Base-by-base conservation (phyloP, 2,797 vertebrate species). In the Intellagama lesueurii region DNA sequence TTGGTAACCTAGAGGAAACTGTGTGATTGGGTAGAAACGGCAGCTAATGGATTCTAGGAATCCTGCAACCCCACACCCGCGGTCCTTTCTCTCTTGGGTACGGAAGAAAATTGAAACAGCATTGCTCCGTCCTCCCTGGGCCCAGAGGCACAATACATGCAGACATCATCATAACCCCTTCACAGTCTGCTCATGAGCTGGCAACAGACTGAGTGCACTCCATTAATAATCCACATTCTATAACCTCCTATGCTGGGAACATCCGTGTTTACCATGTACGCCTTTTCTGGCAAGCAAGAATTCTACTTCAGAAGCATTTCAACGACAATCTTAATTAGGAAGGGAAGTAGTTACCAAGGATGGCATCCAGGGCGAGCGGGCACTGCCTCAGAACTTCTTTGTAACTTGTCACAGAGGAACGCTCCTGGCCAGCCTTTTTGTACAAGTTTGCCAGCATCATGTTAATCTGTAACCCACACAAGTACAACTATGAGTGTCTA, bases 401-500 rank as follows among this genome's bases (percentile, higher is more conserved):
- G 96, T 99, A 99, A 96, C 99, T 99, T 0, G 99, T 99, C 89
- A 99, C 99, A 0, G 99, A 99, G 11, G 99, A 99, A 6, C 99
- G 98, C 72, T 99, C 99, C 95, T 99, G 99, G 64, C 99, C 99
- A 0, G 99, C 98, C 88, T 99, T 99, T 96, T 98, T 98, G 96
- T 99, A 99, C 9, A 99, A 96, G 91, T 99, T 99, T 47, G 99
- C 99, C 91, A 99, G 91, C 99, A 99, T 99, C 99, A 99, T 99
- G 93, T 99, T 99, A 97, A 99, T 99, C 99, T 99, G 90, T 56
- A 93, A 92, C 30, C 76, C 91, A 91, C 0, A 94, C 82, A 93
- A 96, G 93, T 0, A 11, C 28, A 73, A 60, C 0, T 44, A 80
- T 83, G 68, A 47, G 35, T 22, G 19, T 64, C 60, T 17, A 22